phyloP scores from a whole-genome alignment of 2,888 invertebrate genomes.

The Anoplius nigerrimus region DNA sequence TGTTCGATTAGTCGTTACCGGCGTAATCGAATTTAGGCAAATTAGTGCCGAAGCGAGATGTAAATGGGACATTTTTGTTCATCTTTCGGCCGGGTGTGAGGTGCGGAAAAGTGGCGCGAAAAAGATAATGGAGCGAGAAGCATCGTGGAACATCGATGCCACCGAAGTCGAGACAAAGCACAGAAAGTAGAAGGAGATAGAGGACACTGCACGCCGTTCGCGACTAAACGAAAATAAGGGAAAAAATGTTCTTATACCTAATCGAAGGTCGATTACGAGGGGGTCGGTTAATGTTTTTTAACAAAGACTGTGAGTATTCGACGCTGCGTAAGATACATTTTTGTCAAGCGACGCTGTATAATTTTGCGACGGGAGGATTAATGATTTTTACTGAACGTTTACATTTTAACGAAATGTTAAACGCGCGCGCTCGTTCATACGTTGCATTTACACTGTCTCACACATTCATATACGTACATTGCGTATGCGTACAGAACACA shows the following conservation, averaged over 20 bases:
- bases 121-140: neutral
- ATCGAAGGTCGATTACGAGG: too few species aligned
- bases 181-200: slow-evolving; percentile 23
- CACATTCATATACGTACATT: neutral
- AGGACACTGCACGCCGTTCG: slow-evolving; percentile 11
- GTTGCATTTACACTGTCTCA: slow-evolving; percentile 22
- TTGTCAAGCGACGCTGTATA: neutral
- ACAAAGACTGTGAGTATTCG: too few species aligned
- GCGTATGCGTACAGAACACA: neutral
- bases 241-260: slow-evolving; percentile 2
- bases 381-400: slow-evolving; percentile 35
- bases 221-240: slow-evolving; percentile 26
- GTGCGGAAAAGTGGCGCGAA: too few species aligned
- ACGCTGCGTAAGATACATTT: too few species aligned
- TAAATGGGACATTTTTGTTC: too few species aligned
- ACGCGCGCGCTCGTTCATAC: slow-evolving; percentile 37
- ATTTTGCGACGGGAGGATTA: slow-evolving; percentile 36
- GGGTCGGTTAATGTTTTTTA: too few species aligned
- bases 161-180: too few species aligned
- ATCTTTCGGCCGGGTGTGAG: too few species aligned
- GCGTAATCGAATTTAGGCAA: slow-evolving; percentile 52
- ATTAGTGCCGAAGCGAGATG: neutral
- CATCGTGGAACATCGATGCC: neutral
- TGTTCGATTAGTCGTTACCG: slow-evolving; percentile 64
- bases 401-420: slow-evolving; percentile 16